Percentiles rank a stretch among this genome's conserved stretches.
These are phyloP conservation scores for Myotis vivesi DNA, from an alignment of 2,797 vertebrate genomes.

Conservation along the genomic window DNA sequence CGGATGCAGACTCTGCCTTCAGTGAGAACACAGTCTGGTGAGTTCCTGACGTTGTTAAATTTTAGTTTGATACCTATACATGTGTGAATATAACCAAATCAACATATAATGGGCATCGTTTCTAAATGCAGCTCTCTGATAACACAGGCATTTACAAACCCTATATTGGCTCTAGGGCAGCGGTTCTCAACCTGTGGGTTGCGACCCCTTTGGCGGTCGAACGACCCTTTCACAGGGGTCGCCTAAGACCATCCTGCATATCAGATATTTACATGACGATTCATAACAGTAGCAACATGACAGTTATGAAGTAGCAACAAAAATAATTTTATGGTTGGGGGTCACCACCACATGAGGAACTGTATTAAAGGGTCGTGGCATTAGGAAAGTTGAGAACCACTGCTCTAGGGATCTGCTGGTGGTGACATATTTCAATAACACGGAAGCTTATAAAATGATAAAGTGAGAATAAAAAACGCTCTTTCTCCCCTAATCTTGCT, in stretches of 20 bases:
- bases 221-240: no score
- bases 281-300: no score
- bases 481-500: not conserved
- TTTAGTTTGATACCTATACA: not conserved
- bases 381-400: no score
- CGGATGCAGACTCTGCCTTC: not conserved
- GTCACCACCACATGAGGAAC: no score
- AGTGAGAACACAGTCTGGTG: not conserved
- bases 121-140: not conserved
- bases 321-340: no score
- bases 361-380: no score
- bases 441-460: not conserved
- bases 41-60: not conserved
- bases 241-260: no score
- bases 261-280: no score
- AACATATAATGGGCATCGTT: not conserved
- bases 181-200: no score
- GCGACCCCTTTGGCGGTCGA: no score
- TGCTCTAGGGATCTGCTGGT: not conserved
- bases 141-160: not conserved
- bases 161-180: no score
- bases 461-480: not conserved
- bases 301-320: no score
- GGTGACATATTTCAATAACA: not conserved
- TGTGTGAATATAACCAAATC: not conserved